These are phyloP conservation scores for Corvus hawaiiensis DNA, from an alignment of 2,113 vertebrate species.

Conservation along the genomic window DNA sequence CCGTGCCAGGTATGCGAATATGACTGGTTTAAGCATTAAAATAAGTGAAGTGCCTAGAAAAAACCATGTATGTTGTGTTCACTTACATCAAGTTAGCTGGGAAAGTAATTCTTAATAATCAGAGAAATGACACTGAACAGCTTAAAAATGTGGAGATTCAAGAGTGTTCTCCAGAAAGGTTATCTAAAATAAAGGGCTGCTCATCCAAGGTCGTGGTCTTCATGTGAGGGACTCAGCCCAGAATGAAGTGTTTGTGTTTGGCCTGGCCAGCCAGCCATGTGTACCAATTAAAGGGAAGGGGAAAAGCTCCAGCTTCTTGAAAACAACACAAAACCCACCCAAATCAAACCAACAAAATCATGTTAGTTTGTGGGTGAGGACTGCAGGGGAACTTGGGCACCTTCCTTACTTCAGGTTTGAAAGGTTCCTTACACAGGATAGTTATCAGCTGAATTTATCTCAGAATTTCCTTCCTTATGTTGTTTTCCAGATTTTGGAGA, in stretches of 20 bases:
- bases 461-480: not conserved
- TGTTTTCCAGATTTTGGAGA: not conserved
- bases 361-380: not conserved
- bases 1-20: not conserved
- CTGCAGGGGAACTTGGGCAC: not conserved
- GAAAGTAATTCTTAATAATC: not conserved
- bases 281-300: not conserved
- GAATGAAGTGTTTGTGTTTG: not conserved
- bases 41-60: not conserved
- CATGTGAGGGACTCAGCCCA: not conserved
- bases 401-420: not conserved
- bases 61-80: fast-evolving
- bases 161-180: not conserved
- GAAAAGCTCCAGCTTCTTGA: not conserved
- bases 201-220: not conserved
- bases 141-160: not conserved
- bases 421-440: not conserved
- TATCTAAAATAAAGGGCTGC: not conserved
- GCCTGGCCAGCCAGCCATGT: not conserved
- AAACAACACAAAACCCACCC: not conserved
- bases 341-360: not conserved
- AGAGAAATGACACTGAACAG: not conserved
- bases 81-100: not conserved
- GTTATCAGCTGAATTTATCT: not conserved
- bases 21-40: not conserved